These are phyloP conservation scores for Pangasius djambal DNA, from an alignment of 2,797 vertebrate species.

Conservation along the genomic window DNA sequence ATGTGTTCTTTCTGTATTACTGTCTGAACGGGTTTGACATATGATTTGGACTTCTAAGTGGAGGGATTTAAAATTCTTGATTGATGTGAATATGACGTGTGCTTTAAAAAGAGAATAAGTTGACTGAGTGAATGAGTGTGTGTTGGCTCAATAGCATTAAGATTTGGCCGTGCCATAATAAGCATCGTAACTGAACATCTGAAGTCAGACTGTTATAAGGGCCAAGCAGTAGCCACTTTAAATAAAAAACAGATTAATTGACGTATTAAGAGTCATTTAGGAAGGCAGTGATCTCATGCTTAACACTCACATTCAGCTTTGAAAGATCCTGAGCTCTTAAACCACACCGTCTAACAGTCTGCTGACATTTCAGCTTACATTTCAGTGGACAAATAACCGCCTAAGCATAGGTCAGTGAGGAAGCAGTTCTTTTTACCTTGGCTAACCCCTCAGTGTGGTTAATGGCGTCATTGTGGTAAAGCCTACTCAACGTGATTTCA, in stretches of 20 bases:
- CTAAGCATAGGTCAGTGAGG: conserved; percentile 22
- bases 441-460: conserved; percentile 32
- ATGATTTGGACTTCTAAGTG: conserved; percentile 5
- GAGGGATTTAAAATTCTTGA: conserved; percentile 45
- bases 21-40: not conserved
- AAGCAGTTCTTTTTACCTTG: conserved; percentile 37
- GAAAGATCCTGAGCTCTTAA: conserved; percentile 19
- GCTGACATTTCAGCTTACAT: conserved; percentile 36
- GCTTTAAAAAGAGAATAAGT: not conserved
- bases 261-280: not conserved
- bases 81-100: conserved; percentile 33
- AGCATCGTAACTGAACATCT: conserved; percentile 18
- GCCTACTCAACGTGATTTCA: conserved; percentile 27
- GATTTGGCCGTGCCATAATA: conserved; percentile 62
- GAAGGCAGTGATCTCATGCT: conserved; percentile 1
- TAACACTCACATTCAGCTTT: not conserved
- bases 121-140: conserved; percentile 19
- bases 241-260: not conserved
- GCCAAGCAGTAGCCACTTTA: not conserved
- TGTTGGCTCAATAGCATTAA: not conserved
- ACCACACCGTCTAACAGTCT: conserved; percentile 27
- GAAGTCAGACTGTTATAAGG: conserved; percentile 6
- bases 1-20: conserved; percentile 19
- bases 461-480: conserved; percentile 44
- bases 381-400: conserved; percentile 32